Conservation (phyloP, 2,797 vertebrate species). For the Myotis daubentonii region DNA sequence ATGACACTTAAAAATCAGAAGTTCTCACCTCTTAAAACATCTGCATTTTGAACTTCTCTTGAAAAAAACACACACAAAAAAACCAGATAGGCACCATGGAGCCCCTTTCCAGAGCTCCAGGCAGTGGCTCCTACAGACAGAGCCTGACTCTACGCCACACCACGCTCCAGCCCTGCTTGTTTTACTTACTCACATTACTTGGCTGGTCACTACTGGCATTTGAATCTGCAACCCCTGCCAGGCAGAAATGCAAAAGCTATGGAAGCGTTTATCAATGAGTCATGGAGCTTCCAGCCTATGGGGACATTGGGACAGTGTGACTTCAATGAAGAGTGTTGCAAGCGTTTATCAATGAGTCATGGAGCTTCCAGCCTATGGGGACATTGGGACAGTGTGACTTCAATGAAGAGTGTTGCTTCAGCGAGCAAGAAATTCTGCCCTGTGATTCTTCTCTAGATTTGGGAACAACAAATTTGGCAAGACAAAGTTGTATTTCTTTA, state of each 20-base stretch:
- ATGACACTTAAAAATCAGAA: slow-evolving; percentile 20
- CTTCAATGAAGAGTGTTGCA: too few relatives aligned
- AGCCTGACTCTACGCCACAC: background rate
- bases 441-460: background rate
- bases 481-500: slow-evolving; percentile 16
- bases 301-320: too few relatives aligned
- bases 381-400: background rate
- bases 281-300: too few relatives aligned
- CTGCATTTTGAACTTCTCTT: background rate
- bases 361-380: background rate
- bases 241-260: background rate
- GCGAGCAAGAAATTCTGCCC: slow-evolving; percentile 4
- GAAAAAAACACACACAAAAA: background rate
- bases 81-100: background rate
- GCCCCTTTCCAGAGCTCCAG: background rate
- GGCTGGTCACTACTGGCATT: background rate
- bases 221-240: background rate
- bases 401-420: background rate
- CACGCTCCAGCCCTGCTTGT: background rate
- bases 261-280: background rate
- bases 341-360: background rate
- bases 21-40: background rate
- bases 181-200: background rate
- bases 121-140: background rate
- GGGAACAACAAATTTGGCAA: background rate